phyloP scores from a whole-genome alignment of 2,888 invertebrate species.

The Chromoteleia sp. region DNA sequence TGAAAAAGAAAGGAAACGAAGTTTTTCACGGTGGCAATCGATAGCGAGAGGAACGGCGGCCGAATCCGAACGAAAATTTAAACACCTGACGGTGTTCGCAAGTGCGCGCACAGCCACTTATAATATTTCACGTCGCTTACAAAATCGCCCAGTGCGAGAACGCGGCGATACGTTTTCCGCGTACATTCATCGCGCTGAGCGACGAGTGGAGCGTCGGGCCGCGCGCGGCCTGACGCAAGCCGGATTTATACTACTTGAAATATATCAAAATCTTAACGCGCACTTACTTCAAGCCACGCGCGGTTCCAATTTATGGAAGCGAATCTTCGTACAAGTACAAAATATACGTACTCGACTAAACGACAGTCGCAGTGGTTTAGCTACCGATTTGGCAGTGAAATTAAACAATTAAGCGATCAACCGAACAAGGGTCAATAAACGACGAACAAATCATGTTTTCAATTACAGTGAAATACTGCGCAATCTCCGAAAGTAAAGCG shows the following conservation, averaged over 20 bases:
- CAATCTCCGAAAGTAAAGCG: no score
- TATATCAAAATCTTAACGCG: conserved; percentile 44
- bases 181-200: conserved; percentile 18
- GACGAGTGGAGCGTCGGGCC: background rate
- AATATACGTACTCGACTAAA: conserved; percentile 27
- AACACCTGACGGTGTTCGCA: conserved; percentile 7
- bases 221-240: conserved; percentile 46
- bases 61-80: conserved; percentile 44
- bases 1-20: conserved; percentile 29
- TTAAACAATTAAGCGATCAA: background rate
- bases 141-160: conserved; percentile 38
- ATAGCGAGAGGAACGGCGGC: conserved; percentile 4
- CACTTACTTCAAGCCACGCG: conserved; percentile 38
- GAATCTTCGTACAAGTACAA: conserved; percentile 32
- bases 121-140: conserved; percentile 15
- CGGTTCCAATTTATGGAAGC: conserved; percentile 36
- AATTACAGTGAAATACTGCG: no score
- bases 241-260: conserved; percentile 51
- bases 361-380: conserved; percentile 32
- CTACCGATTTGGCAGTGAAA: conserved; percentile 44
- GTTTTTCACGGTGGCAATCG: conserved; percentile 6
- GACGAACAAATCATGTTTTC: no score
- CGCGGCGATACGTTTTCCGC: conserved; percentile 13
- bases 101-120: conserved; percentile 21
- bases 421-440: no score